Conservation (phyloP, 2,888 invertebrate genomes). For the Agrotis clavis region DNA sequence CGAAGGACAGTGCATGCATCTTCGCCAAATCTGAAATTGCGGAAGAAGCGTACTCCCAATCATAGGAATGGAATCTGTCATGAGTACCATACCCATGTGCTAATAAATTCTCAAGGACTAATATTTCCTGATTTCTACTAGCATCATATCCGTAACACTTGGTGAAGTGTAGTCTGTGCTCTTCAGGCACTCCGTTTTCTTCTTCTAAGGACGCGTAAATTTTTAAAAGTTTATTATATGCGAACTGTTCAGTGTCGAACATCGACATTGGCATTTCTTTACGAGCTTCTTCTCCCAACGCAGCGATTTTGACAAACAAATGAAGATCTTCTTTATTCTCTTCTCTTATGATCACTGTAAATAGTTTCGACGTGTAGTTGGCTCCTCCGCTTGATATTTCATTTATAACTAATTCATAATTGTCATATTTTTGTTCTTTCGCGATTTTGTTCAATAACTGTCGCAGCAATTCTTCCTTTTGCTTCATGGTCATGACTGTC, state of each 20-base stretch:
- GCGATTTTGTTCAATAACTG: conserved; percentile 45
- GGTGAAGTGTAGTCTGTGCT: conserved; percentile 45
- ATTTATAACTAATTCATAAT: conserved; percentile 36
- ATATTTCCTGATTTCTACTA: conserved; percentile 41
- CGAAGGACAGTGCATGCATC: conserved; percentile 77
- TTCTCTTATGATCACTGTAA: conserved; percentile 28
- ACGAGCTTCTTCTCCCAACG: conserved; percentile 34
- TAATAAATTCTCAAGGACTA: conserved; percentile 57
- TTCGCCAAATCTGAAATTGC: conserved; percentile 71
- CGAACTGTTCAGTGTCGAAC: conserved; percentile 44
- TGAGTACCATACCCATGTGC: conserved; percentile 59
- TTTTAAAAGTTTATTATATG: conserved; percentile 40
- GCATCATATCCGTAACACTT: conserved; percentile 53
- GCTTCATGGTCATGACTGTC: conserved; percentile 30
- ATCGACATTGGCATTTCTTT: neutral
- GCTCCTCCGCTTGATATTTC: conserved; percentile 51
- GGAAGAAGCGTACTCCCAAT: conserved; percentile 54
- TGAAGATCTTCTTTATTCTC: conserved; percentile 36
- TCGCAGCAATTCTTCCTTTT: conserved; percentile 10
- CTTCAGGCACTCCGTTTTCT: conserved; percentile 36
- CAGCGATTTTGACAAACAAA: conserved; percentile 52
- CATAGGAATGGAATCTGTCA: conserved; percentile 63
- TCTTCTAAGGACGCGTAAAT: conserved; percentile 44
- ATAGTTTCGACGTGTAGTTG: conserved; percentile 53
- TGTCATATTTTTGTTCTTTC: conserved; percentile 27